phyloP scores from a whole-genome alignment of 1,140 invertebrate genomes.

The Drosophila lacteicornis region DNA sequence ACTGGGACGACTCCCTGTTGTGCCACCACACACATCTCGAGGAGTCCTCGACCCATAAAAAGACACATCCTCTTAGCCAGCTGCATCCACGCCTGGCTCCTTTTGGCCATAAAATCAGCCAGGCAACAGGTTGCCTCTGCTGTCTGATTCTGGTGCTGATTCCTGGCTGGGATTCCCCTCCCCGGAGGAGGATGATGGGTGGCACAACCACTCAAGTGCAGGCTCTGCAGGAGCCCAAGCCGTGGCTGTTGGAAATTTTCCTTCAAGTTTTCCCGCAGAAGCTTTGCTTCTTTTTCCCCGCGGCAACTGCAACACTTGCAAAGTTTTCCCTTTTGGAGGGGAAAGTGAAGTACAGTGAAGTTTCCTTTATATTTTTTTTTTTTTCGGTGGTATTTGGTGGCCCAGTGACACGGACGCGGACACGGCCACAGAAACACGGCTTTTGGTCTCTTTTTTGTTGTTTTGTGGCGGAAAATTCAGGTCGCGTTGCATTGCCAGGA shows the following conservation, averaged over 20 bases:
- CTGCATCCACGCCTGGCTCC: slow-evolving; percentile 37
- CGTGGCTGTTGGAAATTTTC: slow-evolving; percentile 6
- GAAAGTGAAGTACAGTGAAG: slow-evolving; percentile 52
- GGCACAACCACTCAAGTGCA: slow-evolving; percentile 13
- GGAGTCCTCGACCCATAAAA: slow-evolving; percentile 26
- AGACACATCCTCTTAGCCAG: slow-evolving; percentile 39
- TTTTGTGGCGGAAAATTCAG: slow-evolving; percentile 50
- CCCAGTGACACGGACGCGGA: slow-evolving; percentile 66
- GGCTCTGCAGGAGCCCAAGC: slow-evolving; percentile 23
- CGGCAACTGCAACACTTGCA: slow-evolving; percentile 58
- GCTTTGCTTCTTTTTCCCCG: slow-evolving; percentile 4
- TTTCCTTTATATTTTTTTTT: neutral
- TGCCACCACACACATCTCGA: slow-evolving; percentile 12
- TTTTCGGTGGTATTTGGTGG: slow-evolving; percentile 33
- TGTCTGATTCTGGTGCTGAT: slow-evolving; percentile 11
- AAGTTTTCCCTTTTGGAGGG: slow-evolving; percentile 53
- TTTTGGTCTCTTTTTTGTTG: slow-evolving; percentile 23
- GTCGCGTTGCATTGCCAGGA: slow-evolving; percentile 53
- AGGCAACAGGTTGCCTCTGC: slow-evolving; percentile 39
- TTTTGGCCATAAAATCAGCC: slow-evolving; percentile 39
- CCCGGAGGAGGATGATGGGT: neutral
- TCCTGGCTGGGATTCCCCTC: neutral
- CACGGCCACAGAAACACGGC: slow-evolving; percentile 26
- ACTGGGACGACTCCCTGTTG: slow-evolving; percentile 32
- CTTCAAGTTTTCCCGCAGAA: slow-evolving; percentile 38